Percentiles rank a stretch among this genome's conserved stretches.
These are phyloP conservation scores for Sarotherodon lohbergeri DNA, from an alignment of 2,113 vertebrate genomes.

Conservation along the genomic window DNA sequence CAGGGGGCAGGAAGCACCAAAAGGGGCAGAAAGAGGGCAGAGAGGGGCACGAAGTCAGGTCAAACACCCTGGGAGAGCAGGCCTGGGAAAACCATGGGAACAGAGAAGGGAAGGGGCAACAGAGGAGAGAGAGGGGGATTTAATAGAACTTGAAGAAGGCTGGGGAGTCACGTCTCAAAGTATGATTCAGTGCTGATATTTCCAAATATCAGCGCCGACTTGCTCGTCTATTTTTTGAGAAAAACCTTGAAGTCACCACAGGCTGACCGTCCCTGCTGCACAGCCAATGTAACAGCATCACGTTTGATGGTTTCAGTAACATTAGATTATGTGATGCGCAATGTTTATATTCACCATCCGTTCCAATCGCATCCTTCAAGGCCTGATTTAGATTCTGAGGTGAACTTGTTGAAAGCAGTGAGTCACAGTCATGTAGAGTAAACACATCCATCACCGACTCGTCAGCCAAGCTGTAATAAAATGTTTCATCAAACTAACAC, in stretches of 20 bases:
- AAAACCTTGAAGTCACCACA: neutral
- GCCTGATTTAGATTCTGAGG: neutral
- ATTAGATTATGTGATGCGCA: neutral
- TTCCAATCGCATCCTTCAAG: neutral
- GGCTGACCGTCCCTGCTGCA: neutral
- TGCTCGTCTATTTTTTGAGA: neutral
- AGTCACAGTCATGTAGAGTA: neutral
- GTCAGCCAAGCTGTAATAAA: neutral
- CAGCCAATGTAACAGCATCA: neutral
- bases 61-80: constrained; percentile 51
- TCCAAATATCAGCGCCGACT: neutral
- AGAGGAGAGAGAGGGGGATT: neutral
- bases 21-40: constrained; percentile 26
- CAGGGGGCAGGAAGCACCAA: constrained; percentile 24
- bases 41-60: constrained; percentile 42
- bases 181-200: neutral
- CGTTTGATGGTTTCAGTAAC: neutral
- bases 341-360: neutral
- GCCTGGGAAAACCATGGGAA: constrained; percentile 36
- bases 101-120: neutral
- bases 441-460: neutral
- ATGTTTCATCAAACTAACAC: neutral
- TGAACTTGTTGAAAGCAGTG: neutral
- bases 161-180: neutral
- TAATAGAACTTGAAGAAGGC: neutral